Base-by-base conservation (phyloP, 2,113 vertebrate genomes). In the Mus spicilegus region DNA sequence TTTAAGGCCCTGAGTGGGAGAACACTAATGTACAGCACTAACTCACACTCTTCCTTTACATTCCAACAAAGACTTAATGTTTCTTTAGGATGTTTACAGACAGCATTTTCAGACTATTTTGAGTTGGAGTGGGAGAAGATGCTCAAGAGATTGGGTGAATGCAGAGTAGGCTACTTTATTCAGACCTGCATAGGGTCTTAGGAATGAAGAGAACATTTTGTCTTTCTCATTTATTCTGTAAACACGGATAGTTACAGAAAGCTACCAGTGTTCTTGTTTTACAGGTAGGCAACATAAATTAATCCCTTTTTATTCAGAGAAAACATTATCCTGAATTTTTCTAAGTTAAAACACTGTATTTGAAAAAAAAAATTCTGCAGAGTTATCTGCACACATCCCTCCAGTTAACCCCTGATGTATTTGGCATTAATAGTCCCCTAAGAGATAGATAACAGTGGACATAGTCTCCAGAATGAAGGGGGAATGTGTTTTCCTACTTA, bases 1-100 rank as follows among this genome's bases (percentile, higher is more conserved):
- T 91, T 89, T 97, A 97, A 24, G 87, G 72, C 22, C 19, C n/a
- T 26, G 72, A 56, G 33, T 75, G n/a, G 56, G 72, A 96, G 88
- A 67, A 92, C 94, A 80, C 39, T 88, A 87, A 95, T 24, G 19
- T 30, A 87, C 86, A 61, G 76, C 5, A 67, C 76, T 19, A 90
- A 85, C 20, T 10, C 77, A 65, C 22, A 81, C 12, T 9, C 77
- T 94, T 84, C 85, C 86, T 95, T 96, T 81, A 19, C 67, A 13
- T 58, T 93, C 24, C 54, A 24, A 36, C 7, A 58, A 76, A 93
- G 36, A 56, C 33, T 76, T 5, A 89, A 20, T 14, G 7, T 80
- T 94, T 95, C 94, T 26, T 87, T 3, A 67, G 46, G 51, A 56
- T 93, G 56, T 89, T 97, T 92, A 94, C 26, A 94, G 58, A 77